Evolutionary conservation across 2,888 invertebrate species (phyloP).

Genomic region (Stenodema calcarata): DNA sequence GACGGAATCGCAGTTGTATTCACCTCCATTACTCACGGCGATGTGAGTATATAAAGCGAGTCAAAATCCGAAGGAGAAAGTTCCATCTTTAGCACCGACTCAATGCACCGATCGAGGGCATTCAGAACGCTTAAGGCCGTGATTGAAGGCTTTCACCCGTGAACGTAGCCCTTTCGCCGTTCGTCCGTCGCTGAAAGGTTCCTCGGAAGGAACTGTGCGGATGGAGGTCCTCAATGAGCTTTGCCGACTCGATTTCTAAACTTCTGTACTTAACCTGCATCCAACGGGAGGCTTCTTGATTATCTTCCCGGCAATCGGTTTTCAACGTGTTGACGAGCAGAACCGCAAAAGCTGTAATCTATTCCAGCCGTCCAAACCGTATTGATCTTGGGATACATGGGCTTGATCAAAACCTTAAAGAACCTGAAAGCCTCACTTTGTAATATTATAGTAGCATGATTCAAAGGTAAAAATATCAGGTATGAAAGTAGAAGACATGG

Average conservation of each 20-base stretch:
- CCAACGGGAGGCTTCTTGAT: neutral
- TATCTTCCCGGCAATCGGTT: neutral
- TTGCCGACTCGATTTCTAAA: neutral
- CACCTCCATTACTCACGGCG: neutral
- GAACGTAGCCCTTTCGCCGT: neutral
- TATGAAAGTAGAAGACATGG: too few species aligned
- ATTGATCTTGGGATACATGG: too few species aligned
- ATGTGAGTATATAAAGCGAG: neutral
- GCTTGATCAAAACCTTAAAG: too few species aligned
- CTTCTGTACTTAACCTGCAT: neutral
- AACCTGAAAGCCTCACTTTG: too few species aligned
- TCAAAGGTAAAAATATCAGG: too few species aligned
- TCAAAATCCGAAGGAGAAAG: neutral
- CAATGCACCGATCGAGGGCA: neutral
- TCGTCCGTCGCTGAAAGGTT: neutral
- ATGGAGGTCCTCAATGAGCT: neutral
- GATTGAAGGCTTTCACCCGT: neutral
- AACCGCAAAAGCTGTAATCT: too few species aligned
- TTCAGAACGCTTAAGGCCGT: neutral
- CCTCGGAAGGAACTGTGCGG: neutral
- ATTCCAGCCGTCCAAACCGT: too few species aligned
- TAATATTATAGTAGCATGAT: too few species aligned
- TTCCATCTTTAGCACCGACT: neutral
- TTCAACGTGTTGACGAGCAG: neutral
- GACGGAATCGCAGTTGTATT: neutral